Conservation (phyloP, 2,888 invertebrate species). For the Lissonota sp. region DNA sequence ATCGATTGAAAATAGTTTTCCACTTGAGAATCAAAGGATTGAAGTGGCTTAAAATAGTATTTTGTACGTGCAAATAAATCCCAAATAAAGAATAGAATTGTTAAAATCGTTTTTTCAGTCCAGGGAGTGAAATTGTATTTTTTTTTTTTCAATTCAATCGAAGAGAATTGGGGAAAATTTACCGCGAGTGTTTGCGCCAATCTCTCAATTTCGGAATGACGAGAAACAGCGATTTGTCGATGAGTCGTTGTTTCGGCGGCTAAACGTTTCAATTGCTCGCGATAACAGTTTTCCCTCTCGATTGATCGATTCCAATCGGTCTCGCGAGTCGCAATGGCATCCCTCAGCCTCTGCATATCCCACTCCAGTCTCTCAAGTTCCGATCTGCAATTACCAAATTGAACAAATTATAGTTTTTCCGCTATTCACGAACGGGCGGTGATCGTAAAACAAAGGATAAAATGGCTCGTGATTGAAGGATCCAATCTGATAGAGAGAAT, state of each 20-base stretch:
- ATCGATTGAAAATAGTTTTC: no score
- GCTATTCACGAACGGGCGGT: not conserved
- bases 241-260: slow-evolving; percentile 75
- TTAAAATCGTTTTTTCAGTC: no score
- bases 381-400: slow-evolving; percentile 67
- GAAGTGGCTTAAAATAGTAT: no score
- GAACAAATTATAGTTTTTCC: not conserved
- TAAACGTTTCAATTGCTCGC: slow-evolving; percentile 76
- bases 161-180: slow-evolving; percentile 34
- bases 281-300: slow-evolving; percentile 77
- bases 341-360: slow-evolving; percentile 76
- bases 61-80: no score
- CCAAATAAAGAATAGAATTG: no score
- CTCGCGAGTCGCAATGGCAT: slow-evolving; percentile 75
- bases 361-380: slow-evolving; percentile 77
- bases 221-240: slow-evolving; percentile 76
- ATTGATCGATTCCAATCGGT: slow-evolving; percentile 74
- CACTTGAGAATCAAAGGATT: no score
- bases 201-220: slow-evolving; percentile 73
- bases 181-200: slow-evolving; percentile 70
- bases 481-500: slow-evolving; percentile 20
- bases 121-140: no score
- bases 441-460: not conserved
- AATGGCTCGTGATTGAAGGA: not conserved
- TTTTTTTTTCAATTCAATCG: slow-evolving; percentile 2